Evolutionary conservation across 2,797 vertebrate species (phyloP).

Genomic region (Saxicola maurus): DNA sequence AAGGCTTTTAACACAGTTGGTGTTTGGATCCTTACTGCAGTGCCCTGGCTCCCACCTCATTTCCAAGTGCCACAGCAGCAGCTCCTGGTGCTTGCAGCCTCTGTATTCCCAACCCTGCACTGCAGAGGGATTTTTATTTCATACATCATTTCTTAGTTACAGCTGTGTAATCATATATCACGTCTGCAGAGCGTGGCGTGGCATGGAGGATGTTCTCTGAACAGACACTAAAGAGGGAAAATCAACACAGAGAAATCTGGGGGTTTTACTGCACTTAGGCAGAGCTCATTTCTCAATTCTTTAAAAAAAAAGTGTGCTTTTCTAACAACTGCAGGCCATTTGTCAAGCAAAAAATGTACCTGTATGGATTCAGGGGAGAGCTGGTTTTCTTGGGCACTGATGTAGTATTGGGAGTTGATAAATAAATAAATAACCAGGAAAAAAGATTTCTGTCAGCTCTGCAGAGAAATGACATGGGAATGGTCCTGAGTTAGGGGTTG

Average conservation of each 20-base stretch:
- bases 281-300: not conserved
- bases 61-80: not conserved
- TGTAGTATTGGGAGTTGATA: not conserved
- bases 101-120: not conserved
- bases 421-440: not conserved
- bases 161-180: slow-evolving; percentile 39
- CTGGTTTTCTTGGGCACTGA: not conserved
- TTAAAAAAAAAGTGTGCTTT: not conserved
- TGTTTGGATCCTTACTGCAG: not conserved
- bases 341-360: not conserved
- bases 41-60: not conserved
- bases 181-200: not conserved
- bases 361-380: not conserved
- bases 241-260: not conserved
- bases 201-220: not conserved
- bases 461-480: not conserved
- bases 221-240: slow-evolving; percentile 14
- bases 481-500: not conserved
- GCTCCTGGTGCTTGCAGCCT: not conserved
- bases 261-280: not conserved
- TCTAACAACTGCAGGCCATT: not conserved
- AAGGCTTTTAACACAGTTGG: not conserved
- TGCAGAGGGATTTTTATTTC: slow-evolving; percentile 26
- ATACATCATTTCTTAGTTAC: slow-evolving; percentile 35
- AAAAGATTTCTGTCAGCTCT: not conserved